Base-by-base conservation (phyloP, 2,113 vertebrate species). In the Colinus virginianus region DNA sequence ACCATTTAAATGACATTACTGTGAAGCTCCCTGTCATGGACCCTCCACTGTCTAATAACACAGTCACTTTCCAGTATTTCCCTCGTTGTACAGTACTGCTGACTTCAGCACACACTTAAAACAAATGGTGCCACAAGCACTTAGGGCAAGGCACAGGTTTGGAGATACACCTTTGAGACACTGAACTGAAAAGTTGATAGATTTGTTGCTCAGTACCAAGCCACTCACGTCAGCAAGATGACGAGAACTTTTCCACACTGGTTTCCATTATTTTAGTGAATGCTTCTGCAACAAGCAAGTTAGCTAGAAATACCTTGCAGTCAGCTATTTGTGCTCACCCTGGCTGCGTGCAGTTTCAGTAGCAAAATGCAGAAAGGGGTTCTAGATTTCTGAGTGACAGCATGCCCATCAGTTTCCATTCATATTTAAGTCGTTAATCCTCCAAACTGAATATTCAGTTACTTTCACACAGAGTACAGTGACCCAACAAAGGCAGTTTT, bases 111-210 rank as follows among this genome's bases (percentile, higher is more conserved):
- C 48, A 69, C 21, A 19, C 12, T 12, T 12, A 71, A 56, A 26
- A 71, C 20, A 14, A 17, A 6, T 0, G 0, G 18, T 42, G 20
- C 20, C 28, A 8, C 4, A 2, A 21, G 51, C 48, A 48, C 22
- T 55, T 83, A 68, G 46, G 0, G 16, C 15, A 67, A 49, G 38
- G 21, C 56, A 70, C 38, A 64, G 51, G 34, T 78, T 56, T 7
- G 7, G 32, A 90, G 34, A 55, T 18, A n/a, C 30, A 13, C 8
- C 10, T 70, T 9, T 53, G 40, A 67, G 45, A 20, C 11, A 23
- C 26, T 83, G 21, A 4, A 10, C 30, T 53, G 43, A n/a, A 43
- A 69, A 22, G 10, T 0, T n/a, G 11, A 43, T 7, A 26, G 67
- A 19, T 28, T 36, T 6, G 9, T 42, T 62, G 23, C 45, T 66